Percentiles rank a stretch among this genome's conserved stretches.
Conservation (phyloP, 2,113 vertebrate species). For the Oncorhynchus mykiss region DNA sequence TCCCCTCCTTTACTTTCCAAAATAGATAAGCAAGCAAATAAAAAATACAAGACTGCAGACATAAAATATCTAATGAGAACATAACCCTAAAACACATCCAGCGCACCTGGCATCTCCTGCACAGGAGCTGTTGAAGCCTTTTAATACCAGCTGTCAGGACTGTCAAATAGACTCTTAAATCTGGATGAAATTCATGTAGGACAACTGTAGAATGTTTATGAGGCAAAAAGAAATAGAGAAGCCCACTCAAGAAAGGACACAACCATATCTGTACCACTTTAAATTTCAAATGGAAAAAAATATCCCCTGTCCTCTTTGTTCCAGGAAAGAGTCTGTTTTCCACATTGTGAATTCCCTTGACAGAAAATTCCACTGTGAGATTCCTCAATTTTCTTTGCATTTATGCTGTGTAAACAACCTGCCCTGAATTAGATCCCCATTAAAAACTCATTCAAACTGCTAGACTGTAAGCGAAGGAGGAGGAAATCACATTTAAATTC, state of each 20-base stretch:
- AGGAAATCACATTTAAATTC: conserved; percentile 2
- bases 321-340: not conserved
- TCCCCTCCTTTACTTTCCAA: not conserved
- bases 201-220: conserved; percentile 11
- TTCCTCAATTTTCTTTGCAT: not conserved
- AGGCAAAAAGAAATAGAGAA: conserved; percentile 5
- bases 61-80: not conserved
- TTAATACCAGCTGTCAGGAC: conserved; percentile 31
- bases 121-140: conserved; percentile 16
- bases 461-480: not conserved
- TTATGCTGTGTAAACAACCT: conserved; percentile 3
- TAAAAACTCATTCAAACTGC: not conserved
- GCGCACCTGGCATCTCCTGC: not conserved
- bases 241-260: not conserved
- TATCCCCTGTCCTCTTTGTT: conserved; percentile 1
- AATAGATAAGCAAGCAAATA: not conserved
- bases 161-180: conserved; percentile 40
- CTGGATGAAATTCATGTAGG: conserved; percentile 30
- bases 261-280: not conserved
- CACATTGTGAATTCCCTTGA: not conserved
- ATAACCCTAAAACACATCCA: not conserved
- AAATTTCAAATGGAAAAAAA: not conserved
- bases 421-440: not conserved
- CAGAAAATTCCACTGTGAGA: not conserved
- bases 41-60: not conserved